Base-by-base conservation (phyloP, 1,140 invertebrate genomes). In the Laupala kohalensis region DNA sequence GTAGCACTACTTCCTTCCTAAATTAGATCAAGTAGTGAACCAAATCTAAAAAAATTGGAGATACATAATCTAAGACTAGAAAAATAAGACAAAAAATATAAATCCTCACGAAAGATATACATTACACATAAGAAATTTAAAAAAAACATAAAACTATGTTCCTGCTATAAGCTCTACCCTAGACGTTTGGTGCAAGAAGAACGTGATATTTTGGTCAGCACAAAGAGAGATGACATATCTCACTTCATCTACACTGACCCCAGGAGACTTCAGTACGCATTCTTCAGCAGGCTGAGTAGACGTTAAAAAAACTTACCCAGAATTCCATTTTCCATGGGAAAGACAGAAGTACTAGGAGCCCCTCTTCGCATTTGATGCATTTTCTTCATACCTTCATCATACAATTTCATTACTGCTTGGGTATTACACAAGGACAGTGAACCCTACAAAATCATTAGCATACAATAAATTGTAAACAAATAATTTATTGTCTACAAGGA, bases 391-490 rank as follows among this genome's bases (percentile, higher is more conserved):
- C 85, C 86, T 72, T 82, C 82, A 28, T 79, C 78, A 75, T 86
- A 88, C 15, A 86, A 78, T 69, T 81, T 77, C 15, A 87, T 74
- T 2, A 88, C 83, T 73, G 79, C 81, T 6, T 86, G 83, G 6
- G 84, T 81, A 73, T 81, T 85, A 75, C 86, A 88, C 64, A 86
- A 81, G 0, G 86, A 84, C 80, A 88, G 83, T 5, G 86, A 87
- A 68, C 82, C 83, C 76, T 53, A 53, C 1, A 53, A 53, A 53
- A 53, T n/a, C n/a, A 53, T 37, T 53, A 19, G 9, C 9, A 13
- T 53, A 53, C 37, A 53, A 53, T 53, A 53, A 53, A 2, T 2
- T 53, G 9, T 53, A 53, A 53, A 53, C 9, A 0, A 53, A 19
- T 19, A 53, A 1, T 53, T 53, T 13, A 53, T 13, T 4, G 19